Percentiles rank a stretch among this genome's conserved stretches.
Conservation (phyloP, 2,888 invertebrate species). For the Nymphalis c-album region DNA sequence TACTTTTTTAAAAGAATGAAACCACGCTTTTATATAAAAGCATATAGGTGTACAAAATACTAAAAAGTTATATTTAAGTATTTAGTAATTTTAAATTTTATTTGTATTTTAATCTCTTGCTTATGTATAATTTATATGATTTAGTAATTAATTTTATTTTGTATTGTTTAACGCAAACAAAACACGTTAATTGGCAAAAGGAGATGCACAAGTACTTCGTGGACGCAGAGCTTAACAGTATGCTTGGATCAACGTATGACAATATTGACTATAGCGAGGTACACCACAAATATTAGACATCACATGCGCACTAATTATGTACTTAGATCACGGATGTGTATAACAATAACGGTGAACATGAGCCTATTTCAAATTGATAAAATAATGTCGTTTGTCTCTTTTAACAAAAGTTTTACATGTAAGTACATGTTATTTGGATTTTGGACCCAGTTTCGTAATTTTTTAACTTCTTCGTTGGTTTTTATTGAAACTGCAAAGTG, state of each 20-base stretch:
- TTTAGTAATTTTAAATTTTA: slow-evolving; percentile 7
- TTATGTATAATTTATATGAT: slow-evolving; percentile 41
- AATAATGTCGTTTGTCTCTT: too few relatives aligned
- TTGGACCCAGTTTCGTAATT: too few relatives aligned
- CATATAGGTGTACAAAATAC: too few relatives aligned
- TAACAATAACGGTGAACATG: slow-evolving; percentile 14
- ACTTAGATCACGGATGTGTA: slow-evolving; percentile 11
- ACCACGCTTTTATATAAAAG: too few relatives aligned
- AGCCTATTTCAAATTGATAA: background rate
- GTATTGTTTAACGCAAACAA: slow-evolving; percentile 78
- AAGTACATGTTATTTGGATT: too few relatives aligned
- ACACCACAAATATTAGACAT: slow-evolving; percentile 38
- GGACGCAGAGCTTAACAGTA: slow-evolving; percentile 90
- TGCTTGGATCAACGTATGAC: slow-evolving; percentile 84
- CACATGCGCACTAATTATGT: slow-evolving; percentile 20
- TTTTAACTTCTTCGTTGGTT: too few relatives aligned
- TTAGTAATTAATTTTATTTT: slow-evolving; percentile 64
- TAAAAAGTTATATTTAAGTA: slow-evolving; percentile 3
- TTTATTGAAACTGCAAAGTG: too few relatives aligned
- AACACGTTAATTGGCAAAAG: slow-evolving; percentile 82
- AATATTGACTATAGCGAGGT: slow-evolving; percentile 78
- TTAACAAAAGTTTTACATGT: too few relatives aligned
- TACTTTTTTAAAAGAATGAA: too few relatives aligned
- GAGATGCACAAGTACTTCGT: slow-evolving; percentile 91
- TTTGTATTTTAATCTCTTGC: slow-evolving; percentile 23